These are phyloP conservation scores for Apus apus DNA, from an alignment of 2,113 vertebrate genomes.

Conservation along the genomic window DNA sequence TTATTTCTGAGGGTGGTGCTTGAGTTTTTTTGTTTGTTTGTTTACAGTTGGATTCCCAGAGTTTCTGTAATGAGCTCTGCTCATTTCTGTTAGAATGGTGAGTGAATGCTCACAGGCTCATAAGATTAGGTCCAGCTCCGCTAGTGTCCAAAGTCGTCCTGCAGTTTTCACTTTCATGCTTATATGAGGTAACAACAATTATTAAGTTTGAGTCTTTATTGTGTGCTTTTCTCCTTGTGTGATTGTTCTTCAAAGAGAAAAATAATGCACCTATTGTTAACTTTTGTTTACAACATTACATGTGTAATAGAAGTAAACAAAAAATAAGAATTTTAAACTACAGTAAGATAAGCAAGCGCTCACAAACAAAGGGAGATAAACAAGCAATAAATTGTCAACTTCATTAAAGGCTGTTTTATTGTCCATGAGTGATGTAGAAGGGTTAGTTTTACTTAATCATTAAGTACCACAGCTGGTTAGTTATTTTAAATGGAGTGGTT, in stretches of 20 bases:
- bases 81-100: not conserved
- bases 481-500: constrained; percentile 8
- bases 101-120: not conserved
- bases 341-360: not conserved
- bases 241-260: not conserved
- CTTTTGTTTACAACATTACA: not conserved
- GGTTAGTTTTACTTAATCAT: not conserved
- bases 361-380: not conserved
- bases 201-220: not conserved
- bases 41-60: not conserved
- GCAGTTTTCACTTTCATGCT: not conserved
- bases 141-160: not conserved
- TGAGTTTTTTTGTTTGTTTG: no score
- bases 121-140: not conserved
- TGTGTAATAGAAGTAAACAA: not conserved
- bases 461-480: not conserved
- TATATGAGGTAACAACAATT: not conserved
- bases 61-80: not conserved
- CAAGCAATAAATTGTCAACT: not conserved
- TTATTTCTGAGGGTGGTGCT: not conserved
- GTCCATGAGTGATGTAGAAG: not conserved
- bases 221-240: not conserved
- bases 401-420: not conserved
- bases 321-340: not conserved
- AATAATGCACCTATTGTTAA: not conserved